Evolutionary conservation across 2,888 invertebrate genomes (phyloP).

Genomic region (Drosophila longiperda): DNA sequence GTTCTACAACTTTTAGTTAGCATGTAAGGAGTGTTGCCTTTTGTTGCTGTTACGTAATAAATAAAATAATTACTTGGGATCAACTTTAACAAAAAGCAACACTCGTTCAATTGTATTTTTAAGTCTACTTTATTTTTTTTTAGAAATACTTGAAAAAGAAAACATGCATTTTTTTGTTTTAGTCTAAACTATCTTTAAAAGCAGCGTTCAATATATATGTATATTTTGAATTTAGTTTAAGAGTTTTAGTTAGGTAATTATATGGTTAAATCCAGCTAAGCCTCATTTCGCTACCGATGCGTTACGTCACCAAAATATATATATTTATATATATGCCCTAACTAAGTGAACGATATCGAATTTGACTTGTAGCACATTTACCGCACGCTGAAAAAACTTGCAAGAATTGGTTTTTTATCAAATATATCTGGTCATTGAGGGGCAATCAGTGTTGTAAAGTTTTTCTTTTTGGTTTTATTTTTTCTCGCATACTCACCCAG

Average conservation of each 20-base stretch:
- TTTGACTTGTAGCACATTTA: constrained; percentile 18
- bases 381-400: constrained; percentile 62
- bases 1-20: constrained; percentile 39
- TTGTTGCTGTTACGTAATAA: constrained; percentile 2
- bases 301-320: constrained; percentile 51
- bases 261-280: constrained; percentile 80
- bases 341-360: constrained; percentile 18
- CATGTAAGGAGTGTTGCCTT: constrained; percentile 45
- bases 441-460: constrained; percentile 40
- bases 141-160: constrained; percentile 52
- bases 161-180: constrained; percentile 66
- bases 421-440: constrained; percentile 26
- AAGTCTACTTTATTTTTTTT: constrained; percentile 59
- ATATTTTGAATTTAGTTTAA: constrained; percentile 35
- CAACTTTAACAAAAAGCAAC: constrained; percentile 30
- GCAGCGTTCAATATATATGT: constrained; percentile 53
- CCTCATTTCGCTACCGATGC: constrained; percentile 84
- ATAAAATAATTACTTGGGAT: not conserved
- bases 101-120: constrained; percentile 31
- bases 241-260: constrained; percentile 35
- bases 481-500: constrained; percentile 83
- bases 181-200: constrained; percentile 58
- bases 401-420: constrained; percentile 42
- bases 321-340: constrained; percentile 43
- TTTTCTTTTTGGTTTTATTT: constrained; percentile 1